These are phyloP conservation scores for Dryoscopus gambensis DNA, from an alignment of 2,113 vertebrate genomes.

Conservation along the genomic window DNA sequence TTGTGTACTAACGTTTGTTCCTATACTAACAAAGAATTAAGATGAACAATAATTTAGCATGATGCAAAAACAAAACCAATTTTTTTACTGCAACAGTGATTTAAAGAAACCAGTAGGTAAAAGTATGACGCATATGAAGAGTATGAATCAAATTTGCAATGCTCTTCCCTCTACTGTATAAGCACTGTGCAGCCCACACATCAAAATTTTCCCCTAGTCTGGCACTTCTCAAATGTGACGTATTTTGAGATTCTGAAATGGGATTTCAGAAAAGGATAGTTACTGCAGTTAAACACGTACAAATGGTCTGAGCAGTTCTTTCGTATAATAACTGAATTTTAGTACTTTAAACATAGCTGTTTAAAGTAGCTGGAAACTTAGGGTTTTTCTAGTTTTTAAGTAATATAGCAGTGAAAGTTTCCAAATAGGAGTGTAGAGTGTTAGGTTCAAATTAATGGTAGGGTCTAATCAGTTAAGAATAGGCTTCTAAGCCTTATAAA, in stretches of 20 bases:
- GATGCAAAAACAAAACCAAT: not conserved
- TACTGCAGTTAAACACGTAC: not conserved
- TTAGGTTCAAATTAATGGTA: not conserved
- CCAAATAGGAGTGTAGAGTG: not conserved
- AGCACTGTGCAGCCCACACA: conserved; percentile 3
- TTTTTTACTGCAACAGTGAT: not conserved
- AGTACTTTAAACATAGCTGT: not conserved
- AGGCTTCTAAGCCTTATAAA: not conserved
- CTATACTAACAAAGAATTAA: not conserved
- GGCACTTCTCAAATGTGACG: conserved; percentile 3
- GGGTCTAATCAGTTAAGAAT: not conserved
- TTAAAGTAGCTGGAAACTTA: not conserved
- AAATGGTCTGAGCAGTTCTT: not conserved
- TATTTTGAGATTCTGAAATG: not conserved
- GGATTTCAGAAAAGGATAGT: not conserved
- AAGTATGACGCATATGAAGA: not conserved
- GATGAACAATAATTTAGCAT: not conserved
- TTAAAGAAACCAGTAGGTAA: not conserved
- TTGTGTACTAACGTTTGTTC: not conserved
- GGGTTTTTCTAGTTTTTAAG: not conserved
- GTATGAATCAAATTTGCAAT: not conserved
- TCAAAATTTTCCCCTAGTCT: conserved; percentile 6
- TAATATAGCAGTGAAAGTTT: not conserved
- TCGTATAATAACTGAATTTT: not conserved
- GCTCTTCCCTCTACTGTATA: not conserved